Evolutionary conservation across 2,888 invertebrate genomes (phyloP).

Genomic region (Lasius platythorax): DNA sequence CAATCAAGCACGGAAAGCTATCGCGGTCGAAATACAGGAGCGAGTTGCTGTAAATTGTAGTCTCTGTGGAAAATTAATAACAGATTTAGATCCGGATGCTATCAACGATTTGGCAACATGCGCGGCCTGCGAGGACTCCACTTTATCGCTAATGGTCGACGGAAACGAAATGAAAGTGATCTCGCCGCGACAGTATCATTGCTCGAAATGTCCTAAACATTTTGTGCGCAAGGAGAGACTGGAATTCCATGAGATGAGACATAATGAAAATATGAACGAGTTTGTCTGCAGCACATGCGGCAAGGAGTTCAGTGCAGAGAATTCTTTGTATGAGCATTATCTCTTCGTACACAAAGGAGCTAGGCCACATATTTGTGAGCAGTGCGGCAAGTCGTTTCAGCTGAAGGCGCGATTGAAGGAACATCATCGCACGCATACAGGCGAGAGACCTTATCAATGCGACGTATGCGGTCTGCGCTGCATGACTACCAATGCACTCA

Average conservation of each 20-base stretch:
- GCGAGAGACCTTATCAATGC: slow-evolving; percentile 74
- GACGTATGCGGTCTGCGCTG: slow-evolving; percentile 71
- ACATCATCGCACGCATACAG: slow-evolving; percentile 73
- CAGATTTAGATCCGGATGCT: slow-evolving; percentile 67
- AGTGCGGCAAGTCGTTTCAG: slow-evolving; percentile 76
- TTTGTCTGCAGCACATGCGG: slow-evolving; percentile 74
- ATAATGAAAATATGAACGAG: slow-evolving; percentile 74
- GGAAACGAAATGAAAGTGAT: slow-evolving; percentile 68
- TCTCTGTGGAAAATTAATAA: slow-evolving; percentile 70
- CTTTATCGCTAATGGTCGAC: slow-evolving; percentile 71
- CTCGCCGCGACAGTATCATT: slow-evolving; percentile 74
- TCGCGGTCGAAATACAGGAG: slow-evolving; percentile 35
- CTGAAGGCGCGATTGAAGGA: slow-evolving; percentile 73
- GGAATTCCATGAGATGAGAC: slow-evolving; percentile 76
- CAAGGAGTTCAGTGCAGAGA: slow-evolving; percentile 73
- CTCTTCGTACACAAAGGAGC: slow-evolving; percentile 76
- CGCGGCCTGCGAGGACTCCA: slow-evolving; percentile 66
- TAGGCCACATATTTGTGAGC: slow-evolving; percentile 74
- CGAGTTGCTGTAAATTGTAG: slow-evolving; percentile 64
- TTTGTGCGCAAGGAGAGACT: slow-evolving; percentile 74
- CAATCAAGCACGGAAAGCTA: slow-evolving; percentile 45
- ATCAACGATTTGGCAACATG: slow-evolving; percentile 73
- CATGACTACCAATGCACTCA: slow-evolving; percentile 71
- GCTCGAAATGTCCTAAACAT: slow-evolving; percentile 71
- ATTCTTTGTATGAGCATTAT: slow-evolving; percentile 76